Conservation (phyloP, 2,888 invertebrate species). For the Platypus cylindrus region DNA sequence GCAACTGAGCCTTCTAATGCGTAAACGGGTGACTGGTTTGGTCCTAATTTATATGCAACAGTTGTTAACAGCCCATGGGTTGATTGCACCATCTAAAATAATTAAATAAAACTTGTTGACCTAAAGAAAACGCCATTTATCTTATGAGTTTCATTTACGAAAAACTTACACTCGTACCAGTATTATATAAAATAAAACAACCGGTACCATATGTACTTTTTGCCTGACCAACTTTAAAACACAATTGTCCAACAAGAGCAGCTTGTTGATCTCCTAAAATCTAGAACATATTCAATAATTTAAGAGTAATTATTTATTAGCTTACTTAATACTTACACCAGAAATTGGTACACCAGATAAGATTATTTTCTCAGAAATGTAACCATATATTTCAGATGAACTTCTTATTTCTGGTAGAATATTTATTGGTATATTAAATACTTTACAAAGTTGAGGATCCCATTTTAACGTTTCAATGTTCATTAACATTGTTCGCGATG, state of each 20-base stretch:
- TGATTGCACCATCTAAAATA: conserved; percentile 62
- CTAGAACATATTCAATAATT: conserved; percentile 38
- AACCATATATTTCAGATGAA: conserved; percentile 85
- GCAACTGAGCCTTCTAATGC: conserved; percentile 88
- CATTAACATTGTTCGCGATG: conserved; percentile 92
- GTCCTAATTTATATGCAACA: conserved; percentile 80
- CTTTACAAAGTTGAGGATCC: conserved; percentile 74
- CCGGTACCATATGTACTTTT: conserved; percentile 95
- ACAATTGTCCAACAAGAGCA: conserved; percentile 84
- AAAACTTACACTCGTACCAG: conserved; percentile 52
- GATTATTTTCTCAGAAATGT: conserved; percentile 52
- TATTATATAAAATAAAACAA: conserved; percentile 89
- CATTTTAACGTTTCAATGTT: conserved; percentile 75
- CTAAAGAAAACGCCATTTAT: background rate
- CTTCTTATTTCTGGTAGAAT: conserved; percentile 83
- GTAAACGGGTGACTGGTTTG: conserved; percentile 59
- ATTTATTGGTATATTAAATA: conserved; percentile 73
- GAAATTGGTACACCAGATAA: conserved; percentile 77
- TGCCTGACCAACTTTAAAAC: conserved; percentile 76
- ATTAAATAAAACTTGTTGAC: conserved; percentile 1
- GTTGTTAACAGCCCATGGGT: conserved; percentile 81
- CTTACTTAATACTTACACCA: conserved; percentile 68
- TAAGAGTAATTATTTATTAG: no score
- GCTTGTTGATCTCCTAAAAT: conserved; percentile 93
- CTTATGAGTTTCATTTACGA: background rate